Percentiles rank a stretch among this genome's conserved stretches.
These are phyloP conservation scores for Rhingia campestris DNA, from an alignment of 2,888 invertebrate species.

Conservation along the genomic window DNA sequence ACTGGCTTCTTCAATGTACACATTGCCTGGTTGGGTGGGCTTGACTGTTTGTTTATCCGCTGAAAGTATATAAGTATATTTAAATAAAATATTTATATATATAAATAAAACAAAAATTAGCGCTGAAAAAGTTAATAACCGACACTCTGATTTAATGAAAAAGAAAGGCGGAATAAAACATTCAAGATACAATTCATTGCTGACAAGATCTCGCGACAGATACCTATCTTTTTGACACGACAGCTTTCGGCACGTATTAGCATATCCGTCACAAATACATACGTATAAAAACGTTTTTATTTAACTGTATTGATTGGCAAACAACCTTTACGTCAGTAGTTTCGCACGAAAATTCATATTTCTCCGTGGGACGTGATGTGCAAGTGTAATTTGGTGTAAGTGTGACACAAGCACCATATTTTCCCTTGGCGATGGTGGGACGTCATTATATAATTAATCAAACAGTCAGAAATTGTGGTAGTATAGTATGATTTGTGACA, in stretches of 20 bases:
- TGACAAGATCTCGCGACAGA: constrained; percentile 58
- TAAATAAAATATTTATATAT: no score
- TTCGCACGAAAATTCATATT: constrained; percentile 60
- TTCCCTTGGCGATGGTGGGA: constrained; percentile 22
- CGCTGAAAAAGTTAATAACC: no score
- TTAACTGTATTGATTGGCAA: constrained; percentile 36
- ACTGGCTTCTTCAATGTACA: constrained; percentile 81
- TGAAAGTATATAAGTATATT: constrained; percentile 63
- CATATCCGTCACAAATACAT: constrained; percentile 48
- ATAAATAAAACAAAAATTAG: no score
- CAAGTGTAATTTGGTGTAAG: constrained; percentile 45
- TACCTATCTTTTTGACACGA: constrained; percentile 42
- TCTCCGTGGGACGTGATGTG: constrained; percentile 56
- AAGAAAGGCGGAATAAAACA: no score
- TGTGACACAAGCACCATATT: constrained; percentile 45
- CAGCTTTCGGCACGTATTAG: constrained; percentile 45
- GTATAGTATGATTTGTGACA: constrained; percentile 47
- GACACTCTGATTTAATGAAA: no score
- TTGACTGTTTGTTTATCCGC: constrained; percentile 80
- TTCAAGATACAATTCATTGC: constrained; percentile 39
- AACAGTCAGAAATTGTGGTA: constrained; percentile 42
- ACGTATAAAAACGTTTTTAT: not conserved
- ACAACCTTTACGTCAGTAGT: constrained; percentile 42
- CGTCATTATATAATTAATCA: constrained; percentile 53
- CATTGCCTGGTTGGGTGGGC: constrained; percentile 81